A percentile compares a stretch with the other conserved stretches of the same genome.
These are phyloP conservation scores for Drosophila ogumai DNA, from an alignment of 1,140 invertebrate genomes.

Conservation along the genomic window DNA sequence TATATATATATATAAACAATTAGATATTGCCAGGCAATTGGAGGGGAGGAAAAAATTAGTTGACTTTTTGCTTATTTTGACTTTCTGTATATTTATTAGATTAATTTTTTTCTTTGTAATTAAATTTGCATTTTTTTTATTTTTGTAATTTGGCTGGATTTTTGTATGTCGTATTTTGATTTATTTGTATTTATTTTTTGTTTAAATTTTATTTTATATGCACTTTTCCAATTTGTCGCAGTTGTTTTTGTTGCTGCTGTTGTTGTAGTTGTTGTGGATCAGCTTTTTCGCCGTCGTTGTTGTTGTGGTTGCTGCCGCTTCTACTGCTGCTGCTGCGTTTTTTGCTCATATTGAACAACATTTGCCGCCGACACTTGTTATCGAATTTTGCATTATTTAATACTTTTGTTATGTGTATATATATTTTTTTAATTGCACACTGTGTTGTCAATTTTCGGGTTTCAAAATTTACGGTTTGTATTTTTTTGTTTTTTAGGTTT, in stretches of 20 bases:
- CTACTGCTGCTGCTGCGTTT: conserved; percentile 18
- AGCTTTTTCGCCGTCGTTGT: conserved; percentile 23
- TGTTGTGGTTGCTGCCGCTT: conserved; percentile 10
- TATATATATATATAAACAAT: conserved; percentile 55
- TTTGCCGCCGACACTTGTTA: conserved; percentile 40
- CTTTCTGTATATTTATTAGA: conserved; percentile 10
- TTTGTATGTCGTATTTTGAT: conserved; percentile 24
- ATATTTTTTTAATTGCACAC: conserved; percentile 39
- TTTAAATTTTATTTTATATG: conserved; percentile 36
- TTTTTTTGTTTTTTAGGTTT: conserved; percentile 20
- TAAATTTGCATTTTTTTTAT: conserved; percentile 11
- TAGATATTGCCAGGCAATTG: conserved; percentile 62
- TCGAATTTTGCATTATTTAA: conserved; percentile 34
- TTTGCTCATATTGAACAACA: conserved; percentile 58
- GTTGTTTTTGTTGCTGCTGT: conserved; percentile 30
- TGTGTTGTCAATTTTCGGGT: conserved; percentile 14
- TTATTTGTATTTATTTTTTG: conserved; percentile 26
- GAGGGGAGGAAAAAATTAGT: conserved; percentile 53
- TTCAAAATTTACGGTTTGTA: conserved; percentile 15
- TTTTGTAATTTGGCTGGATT: conserved; percentile 17
- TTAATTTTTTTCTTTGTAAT: conserved; percentile 5
- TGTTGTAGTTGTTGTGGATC: conserved; percentile 9
- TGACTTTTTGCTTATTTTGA: conserved; percentile 24
- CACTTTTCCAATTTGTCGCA: conserved; percentile 18
- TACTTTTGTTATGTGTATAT: conserved; percentile 16